Conservation (phyloP, 2,797 vertebrate genomes). For the Esox masquinongy region DNA sequence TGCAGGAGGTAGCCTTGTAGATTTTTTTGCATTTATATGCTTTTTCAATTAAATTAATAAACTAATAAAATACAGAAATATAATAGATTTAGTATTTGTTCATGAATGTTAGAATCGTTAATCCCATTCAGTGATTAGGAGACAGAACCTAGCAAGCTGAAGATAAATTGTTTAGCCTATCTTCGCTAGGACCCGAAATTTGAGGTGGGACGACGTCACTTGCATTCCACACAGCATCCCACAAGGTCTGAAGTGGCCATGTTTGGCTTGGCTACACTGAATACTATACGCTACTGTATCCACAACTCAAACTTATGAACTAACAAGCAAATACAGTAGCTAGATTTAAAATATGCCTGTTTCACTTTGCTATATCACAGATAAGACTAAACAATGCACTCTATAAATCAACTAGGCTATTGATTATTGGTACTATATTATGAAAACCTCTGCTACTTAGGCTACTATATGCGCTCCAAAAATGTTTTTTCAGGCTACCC, state of each 20-base stretch:
- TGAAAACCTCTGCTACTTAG: neutral
- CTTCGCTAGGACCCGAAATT: too few relatives aligned
- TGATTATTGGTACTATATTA: neutral
- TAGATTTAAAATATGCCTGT: neutral
- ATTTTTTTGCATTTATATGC: too few relatives aligned
- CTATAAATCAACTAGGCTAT: neutral
- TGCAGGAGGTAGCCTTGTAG: too few relatives aligned
- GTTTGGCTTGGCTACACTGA: neutral
- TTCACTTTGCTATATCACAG: neutral
- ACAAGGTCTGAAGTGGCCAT: neutral
- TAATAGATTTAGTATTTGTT: too few relatives aligned
- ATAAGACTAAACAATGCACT: neutral
- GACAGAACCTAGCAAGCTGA: too few relatives aligned
- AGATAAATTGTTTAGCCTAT: too few relatives aligned
- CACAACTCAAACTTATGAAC: neutral
- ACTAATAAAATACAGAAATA: too few relatives aligned
- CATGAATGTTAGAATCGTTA: too few relatives aligned
- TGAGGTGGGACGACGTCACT: too few relatives aligned
- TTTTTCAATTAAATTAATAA: too few relatives aligned
- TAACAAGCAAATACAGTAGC: neutral
- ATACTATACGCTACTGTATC: neutral
- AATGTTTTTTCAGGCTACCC: neutral
- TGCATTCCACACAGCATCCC: neutral
- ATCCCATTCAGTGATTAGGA: too few relatives aligned
- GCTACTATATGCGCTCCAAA: neutral